These are phyloP conservation scores for Drosophila kanapiae DNA, from an alignment of 1,140 invertebrate species.

Conservation along the genomic window DNA sequence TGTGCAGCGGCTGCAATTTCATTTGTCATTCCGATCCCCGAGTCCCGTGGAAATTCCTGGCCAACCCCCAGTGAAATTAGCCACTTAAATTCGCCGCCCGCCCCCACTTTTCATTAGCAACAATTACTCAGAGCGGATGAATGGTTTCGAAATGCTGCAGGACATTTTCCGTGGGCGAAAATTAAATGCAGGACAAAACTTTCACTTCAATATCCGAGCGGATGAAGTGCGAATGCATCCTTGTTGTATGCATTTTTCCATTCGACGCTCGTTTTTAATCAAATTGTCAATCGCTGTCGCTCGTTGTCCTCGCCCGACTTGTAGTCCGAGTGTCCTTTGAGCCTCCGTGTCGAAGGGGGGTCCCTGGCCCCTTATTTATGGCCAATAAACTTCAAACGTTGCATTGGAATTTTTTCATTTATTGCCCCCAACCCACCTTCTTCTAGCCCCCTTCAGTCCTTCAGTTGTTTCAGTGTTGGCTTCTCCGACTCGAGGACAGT, in stretches of 20 bases:
- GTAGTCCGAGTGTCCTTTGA: slow-evolving; percentile 44
- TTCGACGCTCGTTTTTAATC: slow-evolving; percentile 73
- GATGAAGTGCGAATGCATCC: slow-evolving; percentile 44
- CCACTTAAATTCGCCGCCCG: slow-evolving; percentile 66
- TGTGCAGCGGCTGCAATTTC: slow-evolving; percentile 80
- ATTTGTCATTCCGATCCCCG: slow-evolving; percentile 53
- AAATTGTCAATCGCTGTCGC: slow-evolving; percentile 82
- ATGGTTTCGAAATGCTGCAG: slow-evolving; percentile 54
- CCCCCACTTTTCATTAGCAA: slow-evolving; percentile 71
- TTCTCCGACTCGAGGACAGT: slow-evolving; percentile 57
- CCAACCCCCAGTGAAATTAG: slow-evolving; percentile 67
- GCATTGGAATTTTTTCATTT: slow-evolving; percentile 83
- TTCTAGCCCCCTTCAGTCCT: background rate
- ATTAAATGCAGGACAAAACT: slow-evolving; percentile 65
- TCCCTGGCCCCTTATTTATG: slow-evolving; percentile 75
- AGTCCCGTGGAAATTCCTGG: slow-evolving; percentile 40
- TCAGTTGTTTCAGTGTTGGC: slow-evolving; percentile 7
- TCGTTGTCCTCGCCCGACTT: slow-evolving; percentile 43
- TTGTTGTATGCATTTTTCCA: slow-evolving; percentile 58
- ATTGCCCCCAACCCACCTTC: slow-evolving; percentile 30
- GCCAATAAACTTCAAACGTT: slow-evolving; percentile 84
- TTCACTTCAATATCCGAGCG: slow-evolving; percentile 64
- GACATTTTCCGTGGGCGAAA: slow-evolving; percentile 18
- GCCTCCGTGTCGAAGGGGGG: slow-evolving; percentile 14
- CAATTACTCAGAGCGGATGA: slow-evolving; percentile 75